phyloP scores from a whole-genome alignment of 1,140 invertebrate species.

The Leguminivora glycinivorella region DNA sequence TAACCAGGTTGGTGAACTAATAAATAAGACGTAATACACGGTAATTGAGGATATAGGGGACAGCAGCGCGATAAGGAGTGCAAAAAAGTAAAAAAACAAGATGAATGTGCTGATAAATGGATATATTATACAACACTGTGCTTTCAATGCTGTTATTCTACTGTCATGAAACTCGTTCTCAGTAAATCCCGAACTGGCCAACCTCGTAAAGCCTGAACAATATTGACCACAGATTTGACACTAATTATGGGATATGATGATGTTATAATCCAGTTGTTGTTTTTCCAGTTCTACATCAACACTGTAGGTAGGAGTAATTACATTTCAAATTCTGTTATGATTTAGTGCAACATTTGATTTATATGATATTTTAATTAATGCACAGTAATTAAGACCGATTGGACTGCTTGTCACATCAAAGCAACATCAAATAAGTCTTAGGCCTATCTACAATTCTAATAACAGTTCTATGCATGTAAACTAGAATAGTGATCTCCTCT shows the following conservation, averaged over 20 bases:
- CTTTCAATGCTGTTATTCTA: not conserved
- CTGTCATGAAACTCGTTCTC: not conserved
- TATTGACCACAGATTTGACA: not conserved
- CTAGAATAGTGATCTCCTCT: slow-evolving; percentile 1
- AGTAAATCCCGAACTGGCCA: not conserved
- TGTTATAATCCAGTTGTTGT: not conserved
- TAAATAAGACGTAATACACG: not conserved
- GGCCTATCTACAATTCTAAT: slow-evolving; percentile 10
- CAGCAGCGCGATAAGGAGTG: not conserved
- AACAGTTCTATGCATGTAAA: not conserved
- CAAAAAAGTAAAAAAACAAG: not conserved
- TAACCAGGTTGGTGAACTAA: slow-evolving; percentile 3
- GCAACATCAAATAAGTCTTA: not conserved
- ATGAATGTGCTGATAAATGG: not conserved
- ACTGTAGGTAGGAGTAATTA: not conserved
- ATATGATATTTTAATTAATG: not conserved
- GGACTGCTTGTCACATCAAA: not conserved
- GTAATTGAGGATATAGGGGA: slow-evolving; percentile 7
- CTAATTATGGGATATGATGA: not conserved
- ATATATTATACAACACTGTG: not conserved
- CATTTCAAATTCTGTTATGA: not conserved
- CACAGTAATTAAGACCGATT: not conserved
- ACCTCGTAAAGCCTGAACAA: not conserved
- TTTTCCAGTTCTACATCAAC: not conserved
- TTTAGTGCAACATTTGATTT: not conserved